Conservation (phyloP, 2,113 vertebrate genomes). For the Channa argus region DNA sequence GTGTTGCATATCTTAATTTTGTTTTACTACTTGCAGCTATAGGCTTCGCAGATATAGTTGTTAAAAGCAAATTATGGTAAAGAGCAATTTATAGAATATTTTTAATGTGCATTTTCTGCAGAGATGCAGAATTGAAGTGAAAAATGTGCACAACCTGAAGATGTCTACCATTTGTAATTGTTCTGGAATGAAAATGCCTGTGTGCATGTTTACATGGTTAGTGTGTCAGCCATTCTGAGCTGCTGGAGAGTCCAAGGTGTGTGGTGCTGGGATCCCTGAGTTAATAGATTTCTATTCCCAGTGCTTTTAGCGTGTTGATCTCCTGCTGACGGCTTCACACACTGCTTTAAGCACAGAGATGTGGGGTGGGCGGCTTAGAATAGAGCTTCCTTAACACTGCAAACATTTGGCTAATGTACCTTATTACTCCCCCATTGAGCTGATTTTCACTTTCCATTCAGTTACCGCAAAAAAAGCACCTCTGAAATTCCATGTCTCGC, state of each 20-base stretch:
- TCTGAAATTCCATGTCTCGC: conserved; percentile 65
- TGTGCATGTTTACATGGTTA: conserved; percentile 45
- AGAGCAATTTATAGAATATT: neutral
- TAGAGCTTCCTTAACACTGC: conserved; percentile 69
- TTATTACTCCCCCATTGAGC: conserved; percentile 68
- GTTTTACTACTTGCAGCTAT: neutral
- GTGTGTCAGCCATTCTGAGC: conserved; percentile 61
- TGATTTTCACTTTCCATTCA: conserved; percentile 72
- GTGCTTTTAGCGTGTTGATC: conserved; percentile 73
- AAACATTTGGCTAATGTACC: conserved; percentile 75
- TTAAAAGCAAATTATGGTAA: neutral
- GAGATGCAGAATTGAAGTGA: conserved; percentile 8
- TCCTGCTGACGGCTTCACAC: conserved; percentile 70
- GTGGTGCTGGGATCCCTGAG: conserved; percentile 42
- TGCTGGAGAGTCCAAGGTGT: conserved; percentile 21
- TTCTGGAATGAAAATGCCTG: conserved; percentile 48
- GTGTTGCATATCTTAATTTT: neutral
- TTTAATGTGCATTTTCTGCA: conserved; percentile 5
- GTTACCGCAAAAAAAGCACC: conserved; percentile 47
- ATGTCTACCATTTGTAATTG: conserved; percentile 43
- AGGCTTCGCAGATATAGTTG: neutral
- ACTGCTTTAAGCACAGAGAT: conserved; percentile 56
- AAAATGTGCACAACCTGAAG: conserved; percentile 15
- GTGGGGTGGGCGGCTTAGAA: conserved; percentile 41
- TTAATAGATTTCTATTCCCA: conserved; percentile 74